Conservation (phyloP, 2,888 invertebrate genomes). For the Leptopilina drosophilae region DNA sequence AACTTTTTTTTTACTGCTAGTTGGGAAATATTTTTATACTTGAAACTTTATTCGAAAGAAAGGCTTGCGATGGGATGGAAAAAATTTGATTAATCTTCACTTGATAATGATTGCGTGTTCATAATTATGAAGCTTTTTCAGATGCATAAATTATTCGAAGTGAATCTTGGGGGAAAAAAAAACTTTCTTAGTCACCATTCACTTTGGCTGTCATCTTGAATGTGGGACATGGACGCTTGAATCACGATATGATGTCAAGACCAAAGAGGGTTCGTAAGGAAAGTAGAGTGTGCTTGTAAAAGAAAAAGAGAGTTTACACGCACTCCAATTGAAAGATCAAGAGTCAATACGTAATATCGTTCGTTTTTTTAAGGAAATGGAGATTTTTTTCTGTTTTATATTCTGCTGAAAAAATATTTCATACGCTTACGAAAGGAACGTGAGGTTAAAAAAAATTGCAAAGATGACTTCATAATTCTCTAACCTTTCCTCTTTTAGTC, state of each 20-base stretch:
- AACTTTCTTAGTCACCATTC: conserved; percentile 62
- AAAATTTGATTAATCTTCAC: too few species aligned
- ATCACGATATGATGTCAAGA: conserved; percentile 68
- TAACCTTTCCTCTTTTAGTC: too few species aligned
- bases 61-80: background rate
- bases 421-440: too few species aligned
- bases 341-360: background rate
- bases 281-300: conserved; percentile 56
- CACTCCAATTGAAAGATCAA: conserved; percentile 40
- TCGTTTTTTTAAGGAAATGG: background rate
- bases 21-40: background rate
- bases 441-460: too few species aligned
- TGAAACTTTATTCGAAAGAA: background rate
- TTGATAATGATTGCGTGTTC: too few species aligned
- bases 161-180: conserved; percentile 14
- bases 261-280: conserved; percentile 63
- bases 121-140: background rate
- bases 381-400: background rate
- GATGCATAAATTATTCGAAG: conserved; percentile 13
- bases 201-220: conserved; percentile 61
- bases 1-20: background rate
- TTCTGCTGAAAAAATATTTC: too few species aligned
- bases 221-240: conserved; percentile 70
- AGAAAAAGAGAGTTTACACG: conserved; percentile 48
- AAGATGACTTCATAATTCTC: too few species aligned